Evolutionary conservation across 2,888 invertebrate genomes (phyloP), one percentile per base, ranked within the genome.

Genomic region (Bellardia pandia): DNA sequence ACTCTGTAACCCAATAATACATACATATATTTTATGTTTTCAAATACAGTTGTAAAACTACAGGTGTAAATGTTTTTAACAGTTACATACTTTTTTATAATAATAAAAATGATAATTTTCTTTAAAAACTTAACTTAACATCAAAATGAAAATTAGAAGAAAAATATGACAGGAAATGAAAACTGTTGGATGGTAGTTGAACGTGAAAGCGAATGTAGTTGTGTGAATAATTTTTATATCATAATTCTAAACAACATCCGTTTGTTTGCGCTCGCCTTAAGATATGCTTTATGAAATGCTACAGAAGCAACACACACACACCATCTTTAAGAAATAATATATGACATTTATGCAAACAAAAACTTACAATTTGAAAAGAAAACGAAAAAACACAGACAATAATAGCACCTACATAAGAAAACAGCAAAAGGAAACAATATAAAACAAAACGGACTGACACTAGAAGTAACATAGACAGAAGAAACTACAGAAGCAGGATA

Each of bases 231-330:
- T 3, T 66, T 42, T 51, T 13, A 16, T 48, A 66, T n/a, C 48
- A 74, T 68, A 58, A 79, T 79, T 77, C 40, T 74, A 69, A 53
- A 74, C 14, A 42, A 79, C 60, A 79, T 75, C 84, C 84, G 72
- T 33, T 69, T 51, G 23, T 60, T 79, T 78, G 13, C 58, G 33
- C 16, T 71, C 71, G 79, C 85, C 85, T 69, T 48, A 79, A 75
- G 79, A 37, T 80, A 80, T 85, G 85, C 69, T 69, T 23, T 53
- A 74, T 37, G 75, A 74, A 56, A 74, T n/a, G 11, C 56, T 66
- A 51, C 4, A n/a, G 30, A 8, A 11, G n/a, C 37, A 37, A 64
- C 3, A 40, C 64, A 42, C 64, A 7, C 9, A 16, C 8, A 9
- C 56, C 9, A 4, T 23, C 23, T 23, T 16, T 30, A 8, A 30